Base-by-base conservation (phyloP, 2,113 vertebrate genomes). In the Hemibates koningsi region DNA sequence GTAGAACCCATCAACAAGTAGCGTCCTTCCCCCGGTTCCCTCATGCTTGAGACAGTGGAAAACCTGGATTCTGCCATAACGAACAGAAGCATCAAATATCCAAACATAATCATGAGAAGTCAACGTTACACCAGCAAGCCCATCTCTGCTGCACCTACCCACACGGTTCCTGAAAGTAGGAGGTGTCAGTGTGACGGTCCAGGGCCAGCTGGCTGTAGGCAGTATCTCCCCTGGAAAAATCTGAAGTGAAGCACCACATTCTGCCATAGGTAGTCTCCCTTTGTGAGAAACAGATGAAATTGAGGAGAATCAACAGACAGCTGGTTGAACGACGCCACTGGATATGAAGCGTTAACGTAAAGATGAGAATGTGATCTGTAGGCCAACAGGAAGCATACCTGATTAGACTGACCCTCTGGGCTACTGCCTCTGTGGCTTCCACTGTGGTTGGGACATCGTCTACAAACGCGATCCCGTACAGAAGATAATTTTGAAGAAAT, bases 21-120 rank as follows among this genome's bases (percentile, higher is more conserved):
- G 94, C 0, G 98, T 99, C 82, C 95, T 94, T 24, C 98, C 98
- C 0, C 98, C 98, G 0, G 97, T 98, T 17, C 98, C 98, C 78
- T 98, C 98, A 3, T 99, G 98, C 59, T 97, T 97, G 63, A 99
- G 96, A 90, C 98, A 98, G 91, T 99, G 98, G 83, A 99, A 99
- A 41, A 99, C 96, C 56, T 99, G 98, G 90, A 99, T 98, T 79
- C 98, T 99, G 94, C 12, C 87, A 1, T 16, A 59, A 32, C 0
- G 1, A 5, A 3, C 56, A 73, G 8, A 78, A 78, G 43, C 8
- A 7, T 78, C 16, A 78, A 48, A 50, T 78, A 53, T n/a, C 7
- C 48, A 34, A 78, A 78, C 45, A 78, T 32, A 32, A 50, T 12
- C 17, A 32, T 1, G 1, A 78, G 24, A 1, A 45, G 27, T 76